Percentiles rank a stretch among this genome's conserved stretches.
These are phyloP conservation scores for Aleiodes testaceus DNA, from an alignment of 2,888 invertebrate species.

Conservation along the genomic window DNA sequence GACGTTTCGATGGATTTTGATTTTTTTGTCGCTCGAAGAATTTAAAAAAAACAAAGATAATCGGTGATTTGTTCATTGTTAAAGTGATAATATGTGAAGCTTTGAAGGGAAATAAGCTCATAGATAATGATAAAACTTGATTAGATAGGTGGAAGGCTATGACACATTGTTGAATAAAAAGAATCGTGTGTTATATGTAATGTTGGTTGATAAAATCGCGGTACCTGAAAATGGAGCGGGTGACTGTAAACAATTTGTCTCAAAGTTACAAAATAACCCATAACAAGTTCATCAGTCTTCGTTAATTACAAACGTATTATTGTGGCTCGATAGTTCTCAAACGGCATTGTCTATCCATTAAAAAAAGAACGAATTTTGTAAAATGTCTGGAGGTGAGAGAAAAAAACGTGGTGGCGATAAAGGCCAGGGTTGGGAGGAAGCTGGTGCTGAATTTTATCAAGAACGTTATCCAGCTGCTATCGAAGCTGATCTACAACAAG, in stretches of 20 bases:
- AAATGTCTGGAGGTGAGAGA: slow-evolving; percentile 78
- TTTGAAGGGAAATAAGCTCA: too few relatives aligned
- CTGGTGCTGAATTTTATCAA: slow-evolving; percentile 89
- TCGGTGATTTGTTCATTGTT: too few relatives aligned
- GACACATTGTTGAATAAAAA: neutral
- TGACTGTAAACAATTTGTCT: neutral
- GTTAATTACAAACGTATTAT: neutral
- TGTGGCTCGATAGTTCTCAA: neutral
- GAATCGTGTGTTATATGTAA: slow-evolving; percentile 8
- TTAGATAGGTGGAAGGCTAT: neutral
- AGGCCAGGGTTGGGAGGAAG: slow-evolving; percentile 87
- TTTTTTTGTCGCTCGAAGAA: too few relatives aligned
- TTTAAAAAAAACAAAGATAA: too few relatives aligned
- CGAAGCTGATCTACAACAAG: slow-evolving; percentile 77
- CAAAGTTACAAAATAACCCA: neutral
- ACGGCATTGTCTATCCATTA: neutral
- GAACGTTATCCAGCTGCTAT: slow-evolving; percentile 85
- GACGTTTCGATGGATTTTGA: too few relatives aligned
- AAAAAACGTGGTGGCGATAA: slow-evolving; percentile 76
- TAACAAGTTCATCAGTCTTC: slow-evolving; percentile 5
- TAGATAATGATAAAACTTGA: too few relatives aligned
- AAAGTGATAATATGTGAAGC: too few relatives aligned
- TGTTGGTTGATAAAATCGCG: slow-evolving; percentile 11
- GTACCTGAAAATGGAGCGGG: slow-evolving; percentile 1
- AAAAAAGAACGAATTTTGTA: neutral